Base-by-base conservation (phyloP, 1,140 invertebrate genomes). In the Drosophila kurseongensis region DNA sequence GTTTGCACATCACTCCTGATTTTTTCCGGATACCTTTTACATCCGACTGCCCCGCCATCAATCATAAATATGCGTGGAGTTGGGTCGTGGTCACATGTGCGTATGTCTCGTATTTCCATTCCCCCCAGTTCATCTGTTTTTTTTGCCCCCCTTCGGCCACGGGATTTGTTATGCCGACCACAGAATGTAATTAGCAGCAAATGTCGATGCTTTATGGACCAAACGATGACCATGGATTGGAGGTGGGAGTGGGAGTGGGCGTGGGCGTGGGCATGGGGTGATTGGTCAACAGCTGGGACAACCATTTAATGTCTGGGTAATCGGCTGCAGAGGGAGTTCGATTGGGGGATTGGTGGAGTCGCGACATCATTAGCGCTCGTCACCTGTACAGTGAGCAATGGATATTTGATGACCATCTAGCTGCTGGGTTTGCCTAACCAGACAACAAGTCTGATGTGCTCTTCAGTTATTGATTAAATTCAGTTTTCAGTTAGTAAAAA, bases 121-220 rank as follows among this genome's bases (percentile, higher is more conserved):
- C 42, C 40, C 42, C 47, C 40, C 48, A 41, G 38, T 62, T 63
- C 27, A 35, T 9, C 0, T 50, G 73, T 66, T 68, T 47, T 62
- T 16, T 29, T n/a, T n/a, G n/a, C n/a, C 5, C 35, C n/a, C 12
- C 44, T 50, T 58, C 44, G 52, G 60, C 61, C 42, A 36, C 55
- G 36, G 80, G 85, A 89, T 89, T 89, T 89, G 84, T 89, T 89
- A 89, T 89, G 84, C 85, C 69, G 74, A 68, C 84, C 84, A 80
- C 84, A 89, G 69, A 89, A 89, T 84, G 84, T 89, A 89, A 89
- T 89, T 89, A 89, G 84, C 84, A 89, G 77, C 84, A 89, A 89
- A 89, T 84, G 84, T 78, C 74, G 76, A 83, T 57, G 65, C 51
- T 48, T 57, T 66, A 71, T 71, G 68, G 71, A 65, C 51, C 47